Conservation (phyloP, 2,888 invertebrate species). For the Drosophila birchii region DNA sequence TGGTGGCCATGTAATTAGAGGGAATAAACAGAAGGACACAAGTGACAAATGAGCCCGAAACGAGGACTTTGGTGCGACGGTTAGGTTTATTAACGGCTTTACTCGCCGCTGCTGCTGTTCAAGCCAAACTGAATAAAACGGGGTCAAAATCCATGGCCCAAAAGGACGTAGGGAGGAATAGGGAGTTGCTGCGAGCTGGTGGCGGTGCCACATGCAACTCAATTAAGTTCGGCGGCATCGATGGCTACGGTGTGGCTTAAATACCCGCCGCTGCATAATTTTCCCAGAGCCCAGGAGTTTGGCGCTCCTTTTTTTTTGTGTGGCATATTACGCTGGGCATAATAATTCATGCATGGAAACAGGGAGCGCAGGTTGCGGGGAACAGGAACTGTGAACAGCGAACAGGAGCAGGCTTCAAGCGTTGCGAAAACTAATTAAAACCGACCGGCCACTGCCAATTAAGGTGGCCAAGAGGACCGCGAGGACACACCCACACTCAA, state of each 20-base stretch:
- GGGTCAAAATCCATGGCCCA: conserved; percentile 23
- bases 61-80: conserved; percentile 12
- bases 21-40: conserved; percentile 29
- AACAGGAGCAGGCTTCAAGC: conserved; percentile 60
- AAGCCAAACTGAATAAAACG: conserved; percentile 24
- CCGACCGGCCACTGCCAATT: conserved; percentile 77
- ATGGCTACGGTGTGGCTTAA: conserved; percentile 46
- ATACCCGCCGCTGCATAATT: conserved; percentile 67
- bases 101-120: conserved; percentile 18
- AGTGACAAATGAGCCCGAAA: conserved; percentile 42
- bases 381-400: conserved; percentile 1
- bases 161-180: conserved; percentile 8
- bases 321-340: conserved; percentile 67
- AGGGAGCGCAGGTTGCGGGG: neutral
- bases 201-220: conserved; percentile 68
- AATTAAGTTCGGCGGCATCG: conserved; percentile 72
- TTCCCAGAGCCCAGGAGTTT: conserved; percentile 42
- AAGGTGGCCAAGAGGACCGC: conserved; percentile 62
- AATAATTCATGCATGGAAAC: conserved; percentile 72
- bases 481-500: conserved; percentile 43
- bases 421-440: conserved; percentile 80
- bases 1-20: conserved; percentile 42
- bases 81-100: conserved; percentile 40
- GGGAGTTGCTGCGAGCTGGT: neutral
- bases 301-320: conserved; percentile 49